phyloP scores from a whole-genome alignment of 2,797 vertebrate genomes.

The Vireo griseus region DNA sequence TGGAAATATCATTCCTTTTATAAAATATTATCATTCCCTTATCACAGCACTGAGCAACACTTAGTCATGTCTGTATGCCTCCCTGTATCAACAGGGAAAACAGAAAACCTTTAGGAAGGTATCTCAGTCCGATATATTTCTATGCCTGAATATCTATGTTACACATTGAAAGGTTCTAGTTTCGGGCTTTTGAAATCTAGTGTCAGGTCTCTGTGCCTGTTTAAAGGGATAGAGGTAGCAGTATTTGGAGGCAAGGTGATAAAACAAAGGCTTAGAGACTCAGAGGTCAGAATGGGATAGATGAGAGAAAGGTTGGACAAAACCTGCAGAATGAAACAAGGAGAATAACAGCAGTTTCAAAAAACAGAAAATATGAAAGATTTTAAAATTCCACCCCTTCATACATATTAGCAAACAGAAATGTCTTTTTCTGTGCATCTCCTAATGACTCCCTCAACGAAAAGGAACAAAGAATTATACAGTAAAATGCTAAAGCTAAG shows the following conservation, averaged over 20 bases:
- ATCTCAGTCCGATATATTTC: not conserved
- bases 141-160: not conserved
- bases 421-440: not conserved
- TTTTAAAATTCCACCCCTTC: not conserved
- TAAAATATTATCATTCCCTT: not conserved
- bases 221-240: not conserved
- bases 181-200: not conserved
- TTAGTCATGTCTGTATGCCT: no score
- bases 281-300: not conserved
- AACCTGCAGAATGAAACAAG: not conserved
- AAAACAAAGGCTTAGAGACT: not conserved
- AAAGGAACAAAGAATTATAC: not conserved
- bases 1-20: not conserved
- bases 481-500: not conserved
- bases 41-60: not conserved
- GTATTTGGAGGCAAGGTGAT: not conserved
- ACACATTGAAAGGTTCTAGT: not conserved
- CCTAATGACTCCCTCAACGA: not conserved
- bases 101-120: not conserved
- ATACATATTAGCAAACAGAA: not conserved
- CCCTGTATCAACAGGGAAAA: not conserved
- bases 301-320: not conserved
- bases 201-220: not conserved
- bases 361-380: not conserved
- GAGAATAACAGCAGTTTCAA: not conserved